These are phyloP conservation scores for Dolomedes plantarius DNA, from an alignment of 2,888 invertebrate species.

Conservation along the genomic window DNA sequence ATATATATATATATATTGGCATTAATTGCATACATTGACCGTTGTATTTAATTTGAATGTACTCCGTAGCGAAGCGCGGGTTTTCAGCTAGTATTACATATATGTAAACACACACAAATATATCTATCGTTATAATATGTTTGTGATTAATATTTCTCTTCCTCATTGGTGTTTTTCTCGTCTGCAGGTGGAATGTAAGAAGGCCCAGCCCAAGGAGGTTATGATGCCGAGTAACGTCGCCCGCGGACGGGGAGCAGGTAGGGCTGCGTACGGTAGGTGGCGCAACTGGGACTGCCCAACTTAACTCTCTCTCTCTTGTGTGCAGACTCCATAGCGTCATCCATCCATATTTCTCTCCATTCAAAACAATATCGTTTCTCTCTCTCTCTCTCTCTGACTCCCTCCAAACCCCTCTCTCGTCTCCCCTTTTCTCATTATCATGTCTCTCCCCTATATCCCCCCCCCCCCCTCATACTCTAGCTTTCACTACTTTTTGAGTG, in stretches of 20 bases:
- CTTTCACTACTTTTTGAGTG: not conserved
- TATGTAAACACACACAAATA: too few species aligned
- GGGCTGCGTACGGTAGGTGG: slow-evolving; percentile 98
- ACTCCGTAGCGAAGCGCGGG: too few species aligned
- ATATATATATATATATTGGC: too few species aligned
- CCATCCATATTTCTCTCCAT: slow-evolving; percentile 55
- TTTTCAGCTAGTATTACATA: too few species aligned
- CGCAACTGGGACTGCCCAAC: slow-evolving; percentile 53
- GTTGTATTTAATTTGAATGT: too few species aligned
- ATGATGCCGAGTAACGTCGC: slow-evolving; percentile 98
- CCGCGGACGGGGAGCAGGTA: slow-evolving; percentile 95
- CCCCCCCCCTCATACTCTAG: not conserved
- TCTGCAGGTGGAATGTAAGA: slow-evolving; percentile 98
- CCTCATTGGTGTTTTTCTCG: too few species aligned
- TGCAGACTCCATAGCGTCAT: slow-evolving; percentile 65
- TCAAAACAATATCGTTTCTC: slow-evolving; percentile 1
- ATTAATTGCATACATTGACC: too few species aligned
- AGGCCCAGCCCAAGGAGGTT: slow-evolving; percentile 99
- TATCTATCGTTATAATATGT: too few species aligned
- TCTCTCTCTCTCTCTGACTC: slow-evolving; percentile 4
- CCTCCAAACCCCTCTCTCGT: not conserved
- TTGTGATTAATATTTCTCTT: too few species aligned
- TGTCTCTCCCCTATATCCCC: too few species aligned
- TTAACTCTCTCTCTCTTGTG: slow-evolving; percentile 41
- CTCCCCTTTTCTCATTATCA: not conserved